Base-by-base conservation (phyloP, 1,140 invertebrate species). In the fruit fly (Drosophila melanogaster) region DNA sequence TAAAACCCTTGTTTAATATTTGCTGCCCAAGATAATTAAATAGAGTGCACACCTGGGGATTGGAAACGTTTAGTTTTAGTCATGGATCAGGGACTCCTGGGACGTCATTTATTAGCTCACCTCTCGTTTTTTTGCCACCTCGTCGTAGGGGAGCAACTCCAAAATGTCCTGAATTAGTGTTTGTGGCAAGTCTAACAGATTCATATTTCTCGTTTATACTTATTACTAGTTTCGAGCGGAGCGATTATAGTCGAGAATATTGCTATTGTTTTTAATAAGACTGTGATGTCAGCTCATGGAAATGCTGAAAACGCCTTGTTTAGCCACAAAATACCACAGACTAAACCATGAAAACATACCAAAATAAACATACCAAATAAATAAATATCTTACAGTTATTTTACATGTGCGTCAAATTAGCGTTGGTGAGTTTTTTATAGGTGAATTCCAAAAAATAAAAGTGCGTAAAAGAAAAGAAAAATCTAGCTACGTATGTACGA, bases 1-100 rank as follows among this genome's bases (percentile, higher is more conserved):
- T 94, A 79, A 98, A 98, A 0, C 97, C 97, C 70, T 95, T 93
- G 80, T 97, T 98, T 3, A 98, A 91, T 44, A 97, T 92, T 14
- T 95, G 93, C 84, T 96, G 94, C 57, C 96, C 95, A 62, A 96
- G 94, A 66, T 94, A 93, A 86, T 98, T 96, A 70, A 98, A 97
- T 38, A 94, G 93, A 77, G 94, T 94, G 81, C 96, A 97, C n/a
- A 98, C 96, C 97, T 92, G 14, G 19, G 14, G 19, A 14, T 11
- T 62, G 15, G 54, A 73, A 85, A 37, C 38, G 47, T 53, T 14
- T 66, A 50, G 70, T 87, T 74, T 49, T 47, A 66, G 47, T 69
- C 51, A 51, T 17, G 26, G 61, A 4, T 47, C 41, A 14, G 7
- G 26, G 26, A 33, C 15, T 49, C 11, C 6, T 43, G n/a, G 43